A percentile compares a stretch with the other conserved stretches of the same genome.
phyloP scores from a whole-genome alignment of 2,888 invertebrate species.

The Drosophila monieri region DNA sequence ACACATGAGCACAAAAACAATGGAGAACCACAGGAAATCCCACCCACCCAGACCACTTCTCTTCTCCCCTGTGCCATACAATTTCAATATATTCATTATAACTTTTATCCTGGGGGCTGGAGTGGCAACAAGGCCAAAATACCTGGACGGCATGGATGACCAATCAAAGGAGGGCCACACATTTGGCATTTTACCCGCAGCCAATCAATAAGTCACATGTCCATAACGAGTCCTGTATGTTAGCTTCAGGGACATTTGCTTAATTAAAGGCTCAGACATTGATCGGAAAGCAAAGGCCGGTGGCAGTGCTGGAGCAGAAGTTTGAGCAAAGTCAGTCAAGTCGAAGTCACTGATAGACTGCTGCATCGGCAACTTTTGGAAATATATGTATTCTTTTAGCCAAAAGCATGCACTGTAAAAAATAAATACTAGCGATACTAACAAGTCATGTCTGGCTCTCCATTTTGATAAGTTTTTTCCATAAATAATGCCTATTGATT shows the following conservation, averaged over 20 bases:
- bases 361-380: constrained; percentile 63
- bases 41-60: neutral
- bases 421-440: no score
- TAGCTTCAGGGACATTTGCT: constrained; percentile 69
- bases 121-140: constrained; percentile 21
- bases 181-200: constrained; percentile 59
- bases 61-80: neutral
- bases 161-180: constrained; percentile 61
- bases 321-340: constrained; percentile 24
- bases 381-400: constrained; percentile 19
- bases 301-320: constrained; percentile 17
- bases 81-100: constrained; percentile 48
- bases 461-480: neutral
- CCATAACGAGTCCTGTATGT: constrained; percentile 9
- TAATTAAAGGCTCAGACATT: constrained; percentile 68
- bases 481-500: neutral
- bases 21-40: constrained; percentile 25
- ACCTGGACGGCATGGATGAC: constrained; percentile 46
- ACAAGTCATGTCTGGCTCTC: neutral
- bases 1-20: constrained; percentile 24
- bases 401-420: constrained; percentile 3
- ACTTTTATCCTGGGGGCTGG: constrained; percentile 21
- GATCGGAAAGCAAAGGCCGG: constrained; percentile 47
- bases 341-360: constrained; percentile 42
- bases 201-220: constrained; percentile 74